Conservation (phyloP, 1,140 invertebrate species). For the Drosophila varians region DNA sequence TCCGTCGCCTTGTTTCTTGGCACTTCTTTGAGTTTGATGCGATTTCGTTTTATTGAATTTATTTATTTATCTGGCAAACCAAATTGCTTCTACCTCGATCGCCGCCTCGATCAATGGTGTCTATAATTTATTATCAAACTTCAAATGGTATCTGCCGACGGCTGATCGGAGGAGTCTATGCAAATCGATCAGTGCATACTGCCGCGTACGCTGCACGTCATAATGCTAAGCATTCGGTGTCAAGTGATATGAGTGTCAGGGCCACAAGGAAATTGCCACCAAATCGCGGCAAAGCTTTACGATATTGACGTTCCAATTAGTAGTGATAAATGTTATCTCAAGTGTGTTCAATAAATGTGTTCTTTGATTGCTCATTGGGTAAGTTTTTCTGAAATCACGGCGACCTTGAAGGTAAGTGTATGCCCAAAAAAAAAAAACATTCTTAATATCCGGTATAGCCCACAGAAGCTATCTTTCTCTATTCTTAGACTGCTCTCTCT, state of each 20-base stretch:
- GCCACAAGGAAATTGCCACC: slow-evolving; percentile 37
- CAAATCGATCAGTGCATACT: slow-evolving; percentile 38
- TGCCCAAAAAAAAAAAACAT: background rate
- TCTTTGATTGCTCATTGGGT: slow-evolving; percentile 15
- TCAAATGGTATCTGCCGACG: slow-evolving; percentile 33
- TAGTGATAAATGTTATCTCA: slow-evolving; percentile 25
- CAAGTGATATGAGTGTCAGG: slow-evolving; percentile 23
- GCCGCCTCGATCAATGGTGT: slow-evolving; percentile 10
- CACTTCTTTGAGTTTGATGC: slow-evolving; percentile 15
- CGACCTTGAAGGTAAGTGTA: slow-evolving; percentile 31
- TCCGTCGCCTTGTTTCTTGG: slow-evolving; percentile 10
- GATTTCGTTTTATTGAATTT: slow-evolving; percentile 48
- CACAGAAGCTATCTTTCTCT: background rate
- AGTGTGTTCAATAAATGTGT: background rate
- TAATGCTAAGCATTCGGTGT: slow-evolving; percentile 17
- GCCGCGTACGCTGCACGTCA: slow-evolving; percentile 28
- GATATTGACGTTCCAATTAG: slow-evolving; percentile 10
- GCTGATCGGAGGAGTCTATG: slow-evolving; percentile 18
- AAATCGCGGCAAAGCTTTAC: slow-evolving; percentile 16
- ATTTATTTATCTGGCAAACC: slow-evolving; percentile 50
- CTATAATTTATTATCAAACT: slow-evolving; percentile 44
- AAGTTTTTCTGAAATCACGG: slow-evolving; percentile 24
- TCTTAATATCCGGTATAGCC: background rate
- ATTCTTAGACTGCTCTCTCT: background rate
- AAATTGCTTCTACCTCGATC: slow-evolving; percentile 52